Percentiles rank a stretch among this genome's conserved stretches.
These are phyloP conservation scores for Sminthurides aquaticus DNA, from an alignment of 2,888 invertebrate genomes.

Conservation along the genomic window DNA sequence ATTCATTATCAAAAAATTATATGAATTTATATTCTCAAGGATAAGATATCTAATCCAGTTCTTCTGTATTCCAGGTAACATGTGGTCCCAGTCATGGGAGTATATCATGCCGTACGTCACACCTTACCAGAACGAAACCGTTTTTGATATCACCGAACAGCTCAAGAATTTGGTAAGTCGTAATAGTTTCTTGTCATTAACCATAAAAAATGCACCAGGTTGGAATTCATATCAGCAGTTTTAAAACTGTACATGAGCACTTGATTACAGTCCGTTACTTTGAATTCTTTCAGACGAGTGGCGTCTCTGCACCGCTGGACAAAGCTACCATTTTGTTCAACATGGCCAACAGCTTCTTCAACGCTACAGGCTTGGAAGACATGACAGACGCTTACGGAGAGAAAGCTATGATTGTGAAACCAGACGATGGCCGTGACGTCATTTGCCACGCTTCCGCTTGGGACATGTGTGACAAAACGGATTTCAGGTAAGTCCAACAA, in stretches of 20 bases:
- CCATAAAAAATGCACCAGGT: too few relatives aligned
- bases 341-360: constrained; percentile 74
- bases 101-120: background rate
- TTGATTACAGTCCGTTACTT: background rate
- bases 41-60: too few relatives aligned
- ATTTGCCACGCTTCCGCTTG: constrained; percentile 67
- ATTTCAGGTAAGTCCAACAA: constrained; percentile 69
- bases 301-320: background rate
- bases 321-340: constrained; percentile 55
- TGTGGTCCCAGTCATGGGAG: constrained; percentile 57
- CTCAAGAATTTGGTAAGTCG: constrained; percentile 1
- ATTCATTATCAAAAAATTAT: too few relatives aligned
- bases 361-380: constrained; percentile 68
- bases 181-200: too few relatives aligned
- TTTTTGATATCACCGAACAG: constrained; percentile 10
- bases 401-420: constrained; percentile 68
- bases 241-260: background rate
- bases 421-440: constrained; percentile 58
- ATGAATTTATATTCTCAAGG: too few relatives aligned
- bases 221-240: too few relatives aligned
- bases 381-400: constrained; percentile 70
- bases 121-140: constrained; percentile 7
- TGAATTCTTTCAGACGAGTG: background rate
- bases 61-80: constrained; percentile 62
- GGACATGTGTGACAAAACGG: constrained; percentile 76